Evolutionary conservation across 2,888 invertebrate genomes (phyloP), one percentile per base, ranked within the genome.

Genomic region (Elegia similella): DNA sequence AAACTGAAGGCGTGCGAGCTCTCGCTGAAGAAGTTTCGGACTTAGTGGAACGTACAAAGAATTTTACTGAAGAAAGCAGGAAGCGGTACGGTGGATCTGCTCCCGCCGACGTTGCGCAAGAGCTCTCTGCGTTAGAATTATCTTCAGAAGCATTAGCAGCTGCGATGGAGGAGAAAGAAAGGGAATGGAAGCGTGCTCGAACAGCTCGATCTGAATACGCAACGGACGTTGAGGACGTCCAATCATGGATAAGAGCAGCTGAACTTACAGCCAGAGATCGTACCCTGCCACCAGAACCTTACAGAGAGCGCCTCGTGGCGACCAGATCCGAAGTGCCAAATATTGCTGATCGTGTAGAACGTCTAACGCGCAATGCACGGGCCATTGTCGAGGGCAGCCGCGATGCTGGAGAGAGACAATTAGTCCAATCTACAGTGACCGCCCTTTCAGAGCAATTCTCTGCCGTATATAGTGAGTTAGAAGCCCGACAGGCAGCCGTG

Each of bases 161-260:
- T 71, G 94, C 94, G 53, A 96, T 98, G 96, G 97, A 97, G 76
- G 96, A 96, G 76, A 97, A 97, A 83, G 95, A 95, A 75, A 93
- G 96, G 79, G 97, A 97, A 82, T 95, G 96, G 88, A 96, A 97
- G 82, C 95, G 97, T 64, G 98, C 97, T 23, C 94, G 95, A 72
- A 96, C 96, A 13, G 93, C 96, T 59, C 94, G 97, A 58, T 93
- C 94, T 54, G 97, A 98, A 68, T 98, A 97, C 83, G 85, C 95
- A 50, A 88, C 92, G 29, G 97, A 96, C 73, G 95, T 96, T 29
- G 97, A 97, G 66, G 95, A 95, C 64, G 94, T 98, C 23, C 96
- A 96, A 76, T 92, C 93, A 58, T 98, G 98, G 98, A 92, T 98
- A 60, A 94, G 95, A 67, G 94, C 95, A 56, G 96, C 97, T 7